Conservation (phyloP, 2,797 vertebrate genomes). For the Enteromius mattozi region DNA sequence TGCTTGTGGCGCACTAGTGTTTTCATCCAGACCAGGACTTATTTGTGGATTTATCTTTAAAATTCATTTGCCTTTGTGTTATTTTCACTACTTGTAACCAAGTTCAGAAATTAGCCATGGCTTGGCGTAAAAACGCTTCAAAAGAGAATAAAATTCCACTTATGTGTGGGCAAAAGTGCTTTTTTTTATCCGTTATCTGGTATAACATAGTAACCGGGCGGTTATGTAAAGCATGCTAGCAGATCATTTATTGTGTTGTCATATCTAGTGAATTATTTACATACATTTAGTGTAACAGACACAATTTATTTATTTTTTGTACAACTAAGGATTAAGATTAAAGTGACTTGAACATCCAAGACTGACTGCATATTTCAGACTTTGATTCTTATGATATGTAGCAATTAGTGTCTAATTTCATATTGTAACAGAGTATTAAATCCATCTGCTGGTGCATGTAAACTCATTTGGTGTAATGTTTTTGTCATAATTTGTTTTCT, state of each 20-base stretch:
- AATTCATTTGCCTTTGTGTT: neutral
- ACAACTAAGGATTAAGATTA: neutral
- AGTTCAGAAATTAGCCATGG: neutral
- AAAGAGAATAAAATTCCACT: neutral
- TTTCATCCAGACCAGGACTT: slow-evolving; percentile 10
- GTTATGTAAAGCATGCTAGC: neutral
- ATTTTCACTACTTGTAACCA: neutral
- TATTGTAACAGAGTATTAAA: slow-evolving; percentile 2
- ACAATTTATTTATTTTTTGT: neutral
- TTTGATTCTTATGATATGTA: neutral
- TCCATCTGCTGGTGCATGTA: neutral
- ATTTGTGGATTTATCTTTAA: neutral
- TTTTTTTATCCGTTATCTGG: neutral
- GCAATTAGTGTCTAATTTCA: neutral
- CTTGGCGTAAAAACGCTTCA: neutral
- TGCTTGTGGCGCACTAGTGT: neutral
- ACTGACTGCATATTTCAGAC: neutral
- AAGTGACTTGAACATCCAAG: neutral
- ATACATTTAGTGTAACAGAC: neutral
- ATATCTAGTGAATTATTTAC: neutral
- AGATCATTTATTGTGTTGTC: neutral
- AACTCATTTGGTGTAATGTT: neutral
- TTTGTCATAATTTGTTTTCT: slow-evolving; percentile 21
- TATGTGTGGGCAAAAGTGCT: neutral
- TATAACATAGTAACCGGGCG: neutral